Evolutionary conservation across 2,113 vertebrate species (phyloP).

Genomic region (Cnemophilus loriae): DNA sequence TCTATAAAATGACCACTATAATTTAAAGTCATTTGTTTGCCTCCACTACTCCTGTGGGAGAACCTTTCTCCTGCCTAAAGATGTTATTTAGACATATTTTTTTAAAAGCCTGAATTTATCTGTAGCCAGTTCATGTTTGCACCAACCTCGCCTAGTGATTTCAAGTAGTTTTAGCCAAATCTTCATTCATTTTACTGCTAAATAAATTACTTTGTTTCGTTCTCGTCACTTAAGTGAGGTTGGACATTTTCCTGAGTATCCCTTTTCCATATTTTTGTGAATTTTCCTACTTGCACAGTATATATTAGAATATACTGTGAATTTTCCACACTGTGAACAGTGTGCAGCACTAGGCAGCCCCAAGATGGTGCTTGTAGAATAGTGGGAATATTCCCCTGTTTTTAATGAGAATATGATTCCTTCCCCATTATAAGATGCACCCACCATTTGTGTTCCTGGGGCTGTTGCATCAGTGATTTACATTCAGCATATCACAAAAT

Average conservation of each 20-base stretch:
- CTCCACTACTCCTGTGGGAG: neutral
- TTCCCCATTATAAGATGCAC: neutral
- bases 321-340: neutral
- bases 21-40: neutral
- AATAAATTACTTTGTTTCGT: neutral
- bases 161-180: neutral
- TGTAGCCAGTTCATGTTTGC: neutral
- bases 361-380: neutral
- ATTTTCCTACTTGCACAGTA: too few species aligned
- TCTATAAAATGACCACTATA: neutral
- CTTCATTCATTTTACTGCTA: neutral
- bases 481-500: neutral
- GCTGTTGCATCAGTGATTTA: neutral
- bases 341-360: neutral
- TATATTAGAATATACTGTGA: too few species aligned
- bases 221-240: neutral
- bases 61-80: neutral
- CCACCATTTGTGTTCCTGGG: neutral
- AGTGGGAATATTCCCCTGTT: neutral
- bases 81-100: neutral
- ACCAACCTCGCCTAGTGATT: neutral
- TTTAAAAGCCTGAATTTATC: neutral
- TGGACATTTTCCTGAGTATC: rapidly evolving
- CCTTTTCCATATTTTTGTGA: neutral
- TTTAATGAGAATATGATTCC: neutral